Evolutionary conservation across 2,113 vertebrate species (phyloP).

Genomic region (Caretta caretta): DNA sequence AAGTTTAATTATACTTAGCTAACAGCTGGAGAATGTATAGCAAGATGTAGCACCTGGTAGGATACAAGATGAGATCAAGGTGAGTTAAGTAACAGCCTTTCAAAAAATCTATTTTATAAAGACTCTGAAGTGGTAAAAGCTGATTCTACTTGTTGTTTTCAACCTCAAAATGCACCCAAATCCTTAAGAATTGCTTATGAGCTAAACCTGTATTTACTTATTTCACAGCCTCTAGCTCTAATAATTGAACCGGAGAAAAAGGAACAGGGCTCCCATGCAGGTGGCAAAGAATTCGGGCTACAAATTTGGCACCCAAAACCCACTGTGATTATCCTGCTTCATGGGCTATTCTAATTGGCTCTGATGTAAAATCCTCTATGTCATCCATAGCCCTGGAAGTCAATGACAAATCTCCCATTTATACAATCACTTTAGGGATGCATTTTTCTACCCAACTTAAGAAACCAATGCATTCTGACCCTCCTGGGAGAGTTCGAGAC

Average conservation of each 20-base stretch:
- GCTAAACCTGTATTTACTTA: too few species aligned
- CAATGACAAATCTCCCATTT: not conserved
- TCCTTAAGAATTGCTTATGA: not conserved
- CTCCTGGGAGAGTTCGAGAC: fast-evolving
- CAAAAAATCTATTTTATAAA: not conserved
- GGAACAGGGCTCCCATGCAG: not conserved
- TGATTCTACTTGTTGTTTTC: fast-evolving
- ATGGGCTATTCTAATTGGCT: not conserved
- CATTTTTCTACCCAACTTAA: not conserved
- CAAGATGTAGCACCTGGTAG: not conserved
- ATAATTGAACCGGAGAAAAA: too few species aligned
- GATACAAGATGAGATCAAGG: not conserved
- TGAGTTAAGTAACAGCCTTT: not conserved
- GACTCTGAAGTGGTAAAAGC: not conserved
- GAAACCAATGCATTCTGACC: fast-evolving
- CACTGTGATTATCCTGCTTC: not conserved
- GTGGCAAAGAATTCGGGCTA: not conserved
- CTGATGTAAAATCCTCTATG: not conserved
- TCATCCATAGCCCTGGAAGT: not conserved
- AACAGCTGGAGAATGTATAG: not conserved
- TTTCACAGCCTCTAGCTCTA: too few species aligned
- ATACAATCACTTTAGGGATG: not conserved
- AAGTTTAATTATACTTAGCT: not conserved
- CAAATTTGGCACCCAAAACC: not conserved
- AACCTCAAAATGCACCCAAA: not conserved